Conservation (phyloP, 2,888 invertebrate species). For the Vandiemenella viatica region DNA sequence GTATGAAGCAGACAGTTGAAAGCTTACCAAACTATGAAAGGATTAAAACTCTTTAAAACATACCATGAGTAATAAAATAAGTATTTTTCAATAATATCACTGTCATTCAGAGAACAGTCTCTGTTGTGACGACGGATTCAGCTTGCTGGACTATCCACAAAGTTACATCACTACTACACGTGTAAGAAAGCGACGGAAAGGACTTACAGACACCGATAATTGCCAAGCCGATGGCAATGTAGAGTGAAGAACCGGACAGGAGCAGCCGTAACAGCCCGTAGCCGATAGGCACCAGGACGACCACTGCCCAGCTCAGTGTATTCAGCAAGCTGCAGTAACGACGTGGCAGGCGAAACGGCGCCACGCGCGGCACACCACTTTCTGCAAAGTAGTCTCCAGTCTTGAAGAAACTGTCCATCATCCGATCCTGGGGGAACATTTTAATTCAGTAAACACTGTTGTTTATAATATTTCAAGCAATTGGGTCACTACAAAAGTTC, state of each 20-base stretch:
- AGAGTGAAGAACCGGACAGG: slow-evolving; percentile 54
- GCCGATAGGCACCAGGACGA: slow-evolving; percentile 54
- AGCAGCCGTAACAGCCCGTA: slow-evolving; percentile 50
- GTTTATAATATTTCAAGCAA: not conserved
- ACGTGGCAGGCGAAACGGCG: slow-evolving; percentile 39
- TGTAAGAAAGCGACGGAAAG: slow-evolving; percentile 5
- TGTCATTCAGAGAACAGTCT: too few species aligned
- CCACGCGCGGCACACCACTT: slow-evolving; percentile 51
- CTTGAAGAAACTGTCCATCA: slow-evolving; percentile 55
- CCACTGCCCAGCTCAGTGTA: slow-evolving; percentile 50
- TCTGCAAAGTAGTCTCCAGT: slow-evolving; percentile 67
- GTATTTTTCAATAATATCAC: too few species aligned
- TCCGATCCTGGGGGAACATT: slow-evolving; percentile 42
- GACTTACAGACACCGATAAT: slow-evolving; percentile 66
- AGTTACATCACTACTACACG: too few species aligned
- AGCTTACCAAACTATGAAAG: too few species aligned
- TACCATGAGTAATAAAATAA: too few species aligned
- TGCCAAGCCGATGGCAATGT: slow-evolving; percentile 50
- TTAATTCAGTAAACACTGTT: too few species aligned
- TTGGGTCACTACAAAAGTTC: too few species aligned
- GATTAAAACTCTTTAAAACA: too few species aligned
- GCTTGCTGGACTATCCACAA: too few species aligned
- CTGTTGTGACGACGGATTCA: too few species aligned
- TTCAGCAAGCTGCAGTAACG: slow-evolving; percentile 55
- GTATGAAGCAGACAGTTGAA: too few species aligned